Evolutionary conservation across 1,140 invertebrate genomes (phyloP), one percentile per base, ranked within the genome.

Genomic region (Heliothis subflexa): DNA sequence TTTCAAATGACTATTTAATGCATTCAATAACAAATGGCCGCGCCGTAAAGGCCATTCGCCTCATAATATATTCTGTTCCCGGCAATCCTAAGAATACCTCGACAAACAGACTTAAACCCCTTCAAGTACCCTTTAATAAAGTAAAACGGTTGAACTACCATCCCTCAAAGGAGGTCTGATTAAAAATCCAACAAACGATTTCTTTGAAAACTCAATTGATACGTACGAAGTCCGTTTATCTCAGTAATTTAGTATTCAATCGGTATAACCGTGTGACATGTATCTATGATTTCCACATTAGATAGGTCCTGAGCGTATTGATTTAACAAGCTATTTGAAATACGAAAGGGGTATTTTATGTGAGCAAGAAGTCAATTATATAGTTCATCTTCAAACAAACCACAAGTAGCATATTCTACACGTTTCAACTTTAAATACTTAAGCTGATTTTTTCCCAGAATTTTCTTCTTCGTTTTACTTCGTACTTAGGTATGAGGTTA

Each of bases 241-340:
- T 64, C 18, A 11, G 61, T 64, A 64, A 64, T 64, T 64, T 64
- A 16, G n/a, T n/a, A 64, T 64, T 64, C 33, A 64, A 64, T 64
- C 28, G 61, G 61, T 45, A 64, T 64, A 18, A 64, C 61, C 45
- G 10, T 64, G 61, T n/a, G 33, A 47, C 61, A 47, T 64, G 61
- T 64, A 64, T 64, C 61, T 64, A 47, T 64, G 45, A 64, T 64
- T 47, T 16, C 16, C 40, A 45, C n/a, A 64, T 64, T 64, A 40
- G 40, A 64, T 64, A 47, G 16, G 0, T 18, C n/a, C 25, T 47
- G 1, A n/a, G n/a, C 16, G 61, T 47, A 64, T 64, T 64, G 3
- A 64, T 13, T 16, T 47, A 16, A 64, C 61, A 33, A 64, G 55
- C 18, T 57, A 57, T 57, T 52, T 40, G 33, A 9, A 40, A 40